phyloP scores from a whole-genome alignment of 2,797 vertebrate species.

The Eutrigla gurnardus region DNA sequence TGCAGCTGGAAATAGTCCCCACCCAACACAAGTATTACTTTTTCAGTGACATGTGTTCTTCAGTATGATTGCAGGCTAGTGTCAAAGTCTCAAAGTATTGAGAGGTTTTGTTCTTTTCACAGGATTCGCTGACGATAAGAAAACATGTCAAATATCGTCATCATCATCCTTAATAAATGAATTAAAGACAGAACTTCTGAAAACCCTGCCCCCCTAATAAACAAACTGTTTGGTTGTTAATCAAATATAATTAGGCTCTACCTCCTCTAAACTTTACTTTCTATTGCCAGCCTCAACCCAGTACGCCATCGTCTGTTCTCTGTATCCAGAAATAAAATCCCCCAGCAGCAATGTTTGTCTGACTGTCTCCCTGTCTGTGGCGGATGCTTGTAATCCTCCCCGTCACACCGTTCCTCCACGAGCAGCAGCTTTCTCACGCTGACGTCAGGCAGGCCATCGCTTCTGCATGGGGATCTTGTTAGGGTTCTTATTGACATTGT shows the following conservation, averaged over 20 bases:
- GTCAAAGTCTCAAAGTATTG: background rate
- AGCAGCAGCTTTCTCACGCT: constrained; percentile 73
- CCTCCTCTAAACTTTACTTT: constrained; percentile 28
- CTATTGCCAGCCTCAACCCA: constrained; percentile 28
- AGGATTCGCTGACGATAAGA: background rate
- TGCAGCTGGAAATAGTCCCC: too few relatives aligned
- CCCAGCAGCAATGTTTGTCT: constrained; percentile 55
- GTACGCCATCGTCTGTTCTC: constrained; percentile 42
- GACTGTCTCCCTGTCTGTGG: constrained; percentile 33
- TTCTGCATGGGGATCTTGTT: constrained; percentile 76
- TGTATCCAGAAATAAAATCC: constrained; percentile 62
- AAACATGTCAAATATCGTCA: background rate
- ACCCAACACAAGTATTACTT: too few relatives aligned
- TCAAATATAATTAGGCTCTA: constrained; percentile 19
- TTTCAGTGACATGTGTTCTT: too few relatives aligned
- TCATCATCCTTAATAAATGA: constrained; percentile 12
- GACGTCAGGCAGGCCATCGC: constrained; percentile 72
- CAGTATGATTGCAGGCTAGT: background rate
- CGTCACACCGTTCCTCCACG: constrained; percentile 72
- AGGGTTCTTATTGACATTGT: constrained; percentile 79
- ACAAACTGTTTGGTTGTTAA: constrained; percentile 17
- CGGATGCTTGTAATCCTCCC: constrained; percentile 71
- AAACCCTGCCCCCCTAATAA: constrained; percentile 2
- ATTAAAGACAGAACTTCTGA: constrained; percentile 24
- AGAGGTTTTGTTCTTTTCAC: constrained; percentile 21